Evolutionary conservation across 1,140 invertebrate genomes (phyloP).

Genomic region (Maniola jurtina): DNA sequence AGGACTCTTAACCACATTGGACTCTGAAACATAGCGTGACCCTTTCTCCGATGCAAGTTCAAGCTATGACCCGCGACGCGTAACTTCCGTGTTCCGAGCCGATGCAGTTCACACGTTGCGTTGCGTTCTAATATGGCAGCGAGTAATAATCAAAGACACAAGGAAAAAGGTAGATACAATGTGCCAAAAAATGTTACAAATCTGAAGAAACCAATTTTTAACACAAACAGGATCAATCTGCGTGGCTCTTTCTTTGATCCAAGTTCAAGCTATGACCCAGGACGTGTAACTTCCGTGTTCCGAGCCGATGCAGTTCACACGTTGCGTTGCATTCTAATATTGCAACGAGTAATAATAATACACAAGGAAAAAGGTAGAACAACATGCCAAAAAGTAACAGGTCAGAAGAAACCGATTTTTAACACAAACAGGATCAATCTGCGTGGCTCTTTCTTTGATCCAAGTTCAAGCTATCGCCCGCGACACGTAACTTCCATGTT

Average conservation of each 20-base stretch:
- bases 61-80: constrained; percentile 26
- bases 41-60: constrained; percentile 24
- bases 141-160: not conserved
- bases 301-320: constrained; percentile 23
- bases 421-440: too few species aligned
- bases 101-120: constrained; percentile 24
- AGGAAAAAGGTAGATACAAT: not conserved
- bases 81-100: constrained; percentile 30
- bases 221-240: too few species aligned
- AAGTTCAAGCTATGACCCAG: not conserved
- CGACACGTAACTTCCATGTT: constrained; percentile 3
- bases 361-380: not conserved
- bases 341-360: not conserved
- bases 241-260: constrained; percentile 5
- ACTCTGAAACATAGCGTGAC: constrained; percentile 4
- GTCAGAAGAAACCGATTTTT: too few species aligned
- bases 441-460: too few species aligned
- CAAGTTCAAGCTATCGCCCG: too few species aligned
- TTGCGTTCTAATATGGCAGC: constrained; percentile 11
- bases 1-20: too few species aligned
- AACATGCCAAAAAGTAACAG: too few species aligned
- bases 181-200: too few species aligned
- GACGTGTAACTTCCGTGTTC: constrained; percentile 7
- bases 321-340: constrained; percentile 14
- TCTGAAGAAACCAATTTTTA: too few species aligned